These are phyloP conservation scores for Aspiorhynchus laticeps DNA, from an alignment of 2,113 vertebrate genomes.

Conservation along the genomic window DNA sequence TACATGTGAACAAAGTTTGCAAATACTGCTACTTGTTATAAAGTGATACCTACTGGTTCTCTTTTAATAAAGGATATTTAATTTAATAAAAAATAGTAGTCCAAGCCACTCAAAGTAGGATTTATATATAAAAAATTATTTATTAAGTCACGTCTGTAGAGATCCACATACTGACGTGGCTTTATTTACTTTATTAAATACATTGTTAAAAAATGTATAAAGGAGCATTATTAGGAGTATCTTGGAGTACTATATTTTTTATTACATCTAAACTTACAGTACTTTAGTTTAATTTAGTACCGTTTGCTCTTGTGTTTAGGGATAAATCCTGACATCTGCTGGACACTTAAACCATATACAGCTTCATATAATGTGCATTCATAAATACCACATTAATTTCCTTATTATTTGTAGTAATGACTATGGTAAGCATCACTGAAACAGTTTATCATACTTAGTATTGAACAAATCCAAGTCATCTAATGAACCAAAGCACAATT, in stretches of 20 bases:
- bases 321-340: conserved; percentile 43
- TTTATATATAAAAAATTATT: not conserved
- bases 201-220: not conserved
- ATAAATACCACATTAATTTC: not conserved
- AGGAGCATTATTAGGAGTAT: not conserved
- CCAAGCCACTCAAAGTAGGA: not conserved
- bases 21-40: not conserved
- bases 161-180: not conserved
- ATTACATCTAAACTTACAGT: not conserved
- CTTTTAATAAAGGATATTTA: not conserved
- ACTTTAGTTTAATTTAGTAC: too few relatives aligned
- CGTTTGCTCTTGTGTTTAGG: not conserved
- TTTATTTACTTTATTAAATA: not conserved
- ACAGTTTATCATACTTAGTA: not conserved
- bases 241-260: not conserved
- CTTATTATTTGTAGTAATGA: not conserved
- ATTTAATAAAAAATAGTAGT: not conserved
- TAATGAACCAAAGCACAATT: not conserved
- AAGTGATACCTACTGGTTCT: not conserved
- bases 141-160: not conserved
- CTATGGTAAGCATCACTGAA: not conserved
- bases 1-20: not conserved
- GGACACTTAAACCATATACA: not conserved
- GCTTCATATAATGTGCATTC: not conserved
- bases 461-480: not conserved